Evolutionary conservation across 2,888 invertebrate genomes (phyloP).

Genomic region (Apocheima hispidaria): DNA sequence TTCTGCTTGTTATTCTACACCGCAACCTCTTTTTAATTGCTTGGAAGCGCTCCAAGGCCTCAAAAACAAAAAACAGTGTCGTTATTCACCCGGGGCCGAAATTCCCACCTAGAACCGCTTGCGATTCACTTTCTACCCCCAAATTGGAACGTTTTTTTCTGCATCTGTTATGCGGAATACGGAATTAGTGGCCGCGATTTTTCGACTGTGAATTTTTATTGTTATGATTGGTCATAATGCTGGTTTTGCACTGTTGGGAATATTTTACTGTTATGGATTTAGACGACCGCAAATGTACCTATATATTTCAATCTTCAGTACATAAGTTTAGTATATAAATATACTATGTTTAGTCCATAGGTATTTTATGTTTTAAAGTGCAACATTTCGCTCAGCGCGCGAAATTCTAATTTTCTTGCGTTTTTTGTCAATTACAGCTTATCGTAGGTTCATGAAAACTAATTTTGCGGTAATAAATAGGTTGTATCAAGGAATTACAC

Average conservation of each 20-base stretch:
- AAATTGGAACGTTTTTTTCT: constrained; percentile 33
- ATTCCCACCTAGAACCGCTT: constrained; percentile 36
- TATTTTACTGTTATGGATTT: neutral
- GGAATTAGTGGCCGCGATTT: constrained; percentile 21
- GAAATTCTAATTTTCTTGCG: too few species aligned
- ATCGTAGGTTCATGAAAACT: too few species aligned
- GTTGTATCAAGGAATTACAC: too few species aligned
- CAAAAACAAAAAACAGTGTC: constrained; percentile 38
- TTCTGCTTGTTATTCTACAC: constrained; percentile 10
- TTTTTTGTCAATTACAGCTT: too few species aligned
- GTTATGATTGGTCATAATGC: neutral
- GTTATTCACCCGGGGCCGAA: constrained; percentile 35
- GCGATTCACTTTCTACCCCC: constrained; percentile 28
- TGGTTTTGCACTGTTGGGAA: constrained; percentile 4
- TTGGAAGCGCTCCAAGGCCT: constrained; percentile 39
- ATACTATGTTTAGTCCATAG: too few species aligned
- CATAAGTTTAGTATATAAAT: too few species aligned
- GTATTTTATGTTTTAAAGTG: too few species aligned
- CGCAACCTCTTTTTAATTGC: constrained; percentile 35
- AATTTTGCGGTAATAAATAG: too few species aligned
- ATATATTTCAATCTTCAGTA: neutral
- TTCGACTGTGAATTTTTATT: constrained; percentile 24
- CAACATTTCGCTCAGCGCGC: too few species aligned
- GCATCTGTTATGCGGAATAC: constrained; percentile 29
- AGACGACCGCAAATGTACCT: neutral